Evolutionary conservation across 1,140 invertebrate species (phyloP), one percentile per base, ranked within the genome.

Genomic region (Andricus grossulariae): DNA sequence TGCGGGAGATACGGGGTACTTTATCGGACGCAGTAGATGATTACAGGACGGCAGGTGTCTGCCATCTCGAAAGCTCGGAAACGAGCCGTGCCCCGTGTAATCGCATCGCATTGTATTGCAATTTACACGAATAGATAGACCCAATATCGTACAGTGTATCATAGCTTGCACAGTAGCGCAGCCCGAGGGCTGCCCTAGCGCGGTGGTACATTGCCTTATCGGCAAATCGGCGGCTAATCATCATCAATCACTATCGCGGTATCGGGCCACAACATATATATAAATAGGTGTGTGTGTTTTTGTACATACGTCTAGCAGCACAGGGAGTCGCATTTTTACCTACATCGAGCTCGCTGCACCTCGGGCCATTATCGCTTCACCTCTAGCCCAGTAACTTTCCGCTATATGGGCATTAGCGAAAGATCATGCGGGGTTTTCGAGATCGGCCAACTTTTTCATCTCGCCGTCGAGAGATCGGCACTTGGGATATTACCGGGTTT

Each of bases 191-290:
- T 45, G 6, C 60, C 60, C 60, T 66, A 39, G 60, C 32, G 76
- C 45, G 52, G 71, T 82, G 52, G 71, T 82, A 80, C 80, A 84
- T 77, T 81, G 84, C 85, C 88, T 90, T 90, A 90, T 89, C 89
- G 88, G 88, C 82, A 87, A 90, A 90, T 90, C 88, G 84, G 72
- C 84, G 83, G 86, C 89, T 90, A 90, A 90, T 90, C 88, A 90
- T 90, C 89, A 90, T 90, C 89, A 90, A 90, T 90, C 89, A 90
- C 88, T 84, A 85, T 85, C 83, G 84, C 76, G 76, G 25, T 66
- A 66, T 66, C 60, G 60, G 60, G 60, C 21, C 57, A 54, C 25
- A 18, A 21, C 19, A 66, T 60, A 15, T 66, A 66, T 45, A 45
- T 66, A 66, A 49, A 79, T 81, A 79, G 74, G 70, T 54, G 66